Conservation (phyloP, 2,113 vertebrate genomes). For the Gobio gobio region DNA sequence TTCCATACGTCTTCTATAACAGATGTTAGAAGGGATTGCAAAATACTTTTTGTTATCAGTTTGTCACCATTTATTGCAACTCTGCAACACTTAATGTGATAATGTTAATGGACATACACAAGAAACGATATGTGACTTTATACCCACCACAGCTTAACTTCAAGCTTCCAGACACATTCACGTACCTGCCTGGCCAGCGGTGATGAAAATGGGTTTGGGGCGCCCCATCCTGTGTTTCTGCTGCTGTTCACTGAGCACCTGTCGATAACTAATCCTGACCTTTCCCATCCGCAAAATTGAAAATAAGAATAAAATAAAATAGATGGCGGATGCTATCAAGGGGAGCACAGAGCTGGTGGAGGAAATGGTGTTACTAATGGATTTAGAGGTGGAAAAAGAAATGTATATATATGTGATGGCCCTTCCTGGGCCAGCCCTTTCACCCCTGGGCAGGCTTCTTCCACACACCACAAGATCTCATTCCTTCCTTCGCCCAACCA, state of each 20-base stretch:
- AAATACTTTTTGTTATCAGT: not conserved
- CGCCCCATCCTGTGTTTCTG: conserved; percentile 64
- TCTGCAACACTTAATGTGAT: conserved; percentile 22
- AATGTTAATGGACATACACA: conserved; percentile 15
- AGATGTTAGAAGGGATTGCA: not conserved
- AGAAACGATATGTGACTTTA: conserved; percentile 48
- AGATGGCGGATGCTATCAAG: conserved; percentile 77
- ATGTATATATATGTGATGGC: conserved; percentile 51
- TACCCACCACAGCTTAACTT: conserved; percentile 30
- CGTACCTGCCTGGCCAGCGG: conserved; percentile 49
- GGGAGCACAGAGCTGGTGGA: conserved; percentile 66
- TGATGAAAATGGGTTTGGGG: conserved; percentile 72
- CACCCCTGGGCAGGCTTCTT: conserved; percentile 63
- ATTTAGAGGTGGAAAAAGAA: conserved; percentile 59
- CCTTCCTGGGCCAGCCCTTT: conserved; percentile 50
- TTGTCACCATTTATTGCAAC: conserved; percentile 32
- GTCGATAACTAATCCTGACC: conserved; percentile 85
- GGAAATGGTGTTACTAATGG: conserved; percentile 72
- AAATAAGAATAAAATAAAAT: conserved; percentile 81
- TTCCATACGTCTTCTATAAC: not conserved
- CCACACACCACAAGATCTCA: conserved; percentile 60
- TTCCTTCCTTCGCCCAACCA: conserved; percentile 58
- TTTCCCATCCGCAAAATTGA: conserved; percentile 79
- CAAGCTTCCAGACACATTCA: conserved; percentile 24
- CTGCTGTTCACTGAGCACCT: conserved; percentile 73